Evolutionary conservation across 2,113 vertebrate genomes (phyloP), one percentile per base, ranked within the genome.

Genomic region (Halichoeres trimaculatus): DNA sequence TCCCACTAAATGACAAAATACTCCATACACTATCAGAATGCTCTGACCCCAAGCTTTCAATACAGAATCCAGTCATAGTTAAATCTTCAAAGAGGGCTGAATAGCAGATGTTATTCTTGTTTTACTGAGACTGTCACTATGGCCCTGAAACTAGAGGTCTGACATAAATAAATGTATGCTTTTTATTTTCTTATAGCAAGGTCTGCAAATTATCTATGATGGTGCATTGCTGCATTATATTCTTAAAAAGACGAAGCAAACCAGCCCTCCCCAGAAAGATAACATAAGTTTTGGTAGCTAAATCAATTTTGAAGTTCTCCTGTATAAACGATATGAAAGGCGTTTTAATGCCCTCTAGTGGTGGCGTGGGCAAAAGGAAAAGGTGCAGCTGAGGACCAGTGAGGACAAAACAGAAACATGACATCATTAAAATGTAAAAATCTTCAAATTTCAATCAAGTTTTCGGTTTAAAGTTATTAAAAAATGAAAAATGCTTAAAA

Each of bases 261-360:
- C 19, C n/a, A 13, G 19, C 3, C 38, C 30, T 60, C 14, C 1
- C 14, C 12, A 3, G 5, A 50, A 60, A 48, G 9, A 1, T 63
- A 51, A 57, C 16, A 26, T 8, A 30, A 34, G 23, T 1, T 9
- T 51, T 30, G 17, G 19, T 9, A n/a, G n/a, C n/a, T n/a, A 55
- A 61, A 73, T 36, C 17, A 30, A 2, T 59, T 58, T 45, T 8
- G 10, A 53, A 58, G 38, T 22, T 5, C n/a, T 35, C 9, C 30
- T 26, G 5, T 45, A 45, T 12, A 2, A 1, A 5, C 12, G 3
- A 19, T 1, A 5, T n/a, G 2, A 16, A 41, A 40, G 48, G 17
- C 23, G 24, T 12, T n/a, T 61, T 59, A 6, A 23, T 41, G 81
- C 80, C 85, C 88, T 75, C 85, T 84, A 70, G 83, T 66, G 88